Evolutionary conservation across 2,113 vertebrate genomes (phyloP), one percentile per base, ranked within the genome.

Genomic region (Urocolius indicus): DNA sequence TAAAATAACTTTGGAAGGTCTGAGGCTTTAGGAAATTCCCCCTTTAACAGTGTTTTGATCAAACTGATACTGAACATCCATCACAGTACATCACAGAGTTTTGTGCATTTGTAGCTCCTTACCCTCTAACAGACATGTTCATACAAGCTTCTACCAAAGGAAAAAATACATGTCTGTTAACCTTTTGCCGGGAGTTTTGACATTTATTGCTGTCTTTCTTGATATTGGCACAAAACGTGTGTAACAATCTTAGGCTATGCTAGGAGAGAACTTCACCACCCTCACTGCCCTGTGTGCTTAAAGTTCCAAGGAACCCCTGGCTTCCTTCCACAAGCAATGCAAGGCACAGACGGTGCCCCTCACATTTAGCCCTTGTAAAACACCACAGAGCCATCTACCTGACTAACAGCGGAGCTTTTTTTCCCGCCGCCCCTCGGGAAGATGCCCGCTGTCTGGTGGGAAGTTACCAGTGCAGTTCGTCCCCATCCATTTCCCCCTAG

Each of bases 401-500:
- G 38, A 41, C 80, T 76, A 49, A 52, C 87, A 26, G 27, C 38
- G 4, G 20, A 16, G 26, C 32, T 38, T 46, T 84, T 84, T 38
- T 18, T 14, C 69, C 49, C 9, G 0, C 45, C 3, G 7, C 26
- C 10, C 5, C 4, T 5, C 7, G 22, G 52, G 27, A 48, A 48
- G 41, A 13, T 4, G 18, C 34, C 52, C 5, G 7, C 57, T 65
- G 23, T 22, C 36, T 62, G 7, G 30, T 1, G 41, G 19, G 20
- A 9, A n/a, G 45, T 21, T 6, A 11, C 27, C n/a, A 2, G 24
- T 0, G 38, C 36, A 21, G 41, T 1, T 5, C 9, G 3, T 16
- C 51, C 43, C 73, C 67, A 22, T 26, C 20, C 58, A 3, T 5
- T 1, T 18, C 23, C 10, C 12, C 6, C 32, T 0, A 5, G 0